A percentile compares a stretch with the other conserved stretches of the same genome.
Conservation (phyloP, 2,113 vertebrate species). For the Phocoena phocoena region DNA sequence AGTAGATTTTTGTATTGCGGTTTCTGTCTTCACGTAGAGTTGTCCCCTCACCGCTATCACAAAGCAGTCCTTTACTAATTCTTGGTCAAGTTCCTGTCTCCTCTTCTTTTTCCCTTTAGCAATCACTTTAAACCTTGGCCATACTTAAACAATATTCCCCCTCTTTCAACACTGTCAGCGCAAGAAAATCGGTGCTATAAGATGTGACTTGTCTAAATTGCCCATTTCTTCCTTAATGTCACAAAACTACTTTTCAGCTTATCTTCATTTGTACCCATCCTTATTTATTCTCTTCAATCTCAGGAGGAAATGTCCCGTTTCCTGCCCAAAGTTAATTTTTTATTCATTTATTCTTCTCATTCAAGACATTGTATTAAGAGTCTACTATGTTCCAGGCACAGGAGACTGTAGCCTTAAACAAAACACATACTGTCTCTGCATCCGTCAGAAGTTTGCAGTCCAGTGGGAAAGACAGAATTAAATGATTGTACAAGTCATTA, state of each 20-base stretch:
- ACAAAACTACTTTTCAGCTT: background rate
- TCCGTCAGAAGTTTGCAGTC: background rate
- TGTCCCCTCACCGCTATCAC: background rate
- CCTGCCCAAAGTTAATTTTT: background rate
- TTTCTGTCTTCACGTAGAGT: background rate
- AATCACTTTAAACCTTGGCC: background rate
- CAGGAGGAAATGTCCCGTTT: conserved; percentile 10
- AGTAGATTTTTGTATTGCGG: background rate
- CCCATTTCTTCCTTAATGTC: background rate
- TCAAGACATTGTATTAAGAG: conserved; percentile 44
- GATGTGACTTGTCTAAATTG: background rate
- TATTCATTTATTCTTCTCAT: conserved; percentile 45
- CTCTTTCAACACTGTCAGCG: background rate
- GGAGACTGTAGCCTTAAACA: conserved; percentile 24
- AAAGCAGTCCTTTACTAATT: background rate
- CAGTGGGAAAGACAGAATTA: conserved; percentile 10
- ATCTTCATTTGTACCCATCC: background rate
- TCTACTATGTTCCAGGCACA: background rate
- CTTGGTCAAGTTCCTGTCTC: background rate
- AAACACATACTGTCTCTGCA: background rate
- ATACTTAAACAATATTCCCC: background rate
- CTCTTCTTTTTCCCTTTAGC: background rate
- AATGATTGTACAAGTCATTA: background rate
- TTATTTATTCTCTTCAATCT: background rate
- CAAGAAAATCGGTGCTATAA: background rate